Conservation (phyloP, 2,888 invertebrate genomes). For the Cantharis rustica region DNA sequence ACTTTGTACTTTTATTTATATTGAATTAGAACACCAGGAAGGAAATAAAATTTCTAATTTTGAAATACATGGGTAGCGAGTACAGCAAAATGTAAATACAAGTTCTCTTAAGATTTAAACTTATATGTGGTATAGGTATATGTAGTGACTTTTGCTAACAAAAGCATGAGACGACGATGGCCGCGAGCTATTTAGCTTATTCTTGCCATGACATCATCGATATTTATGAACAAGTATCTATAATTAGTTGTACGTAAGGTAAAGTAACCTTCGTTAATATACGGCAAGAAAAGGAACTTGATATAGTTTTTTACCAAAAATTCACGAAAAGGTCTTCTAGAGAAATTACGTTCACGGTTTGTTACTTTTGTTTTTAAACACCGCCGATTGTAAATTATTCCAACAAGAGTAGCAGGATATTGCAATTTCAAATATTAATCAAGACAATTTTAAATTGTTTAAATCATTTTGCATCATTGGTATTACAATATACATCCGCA, state of each 20-base stretch:
- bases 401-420: neutral
- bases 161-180: conserved; percentile 19
- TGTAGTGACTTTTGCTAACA: neutral
- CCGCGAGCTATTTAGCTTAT: conserved; percentile 25
- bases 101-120: neutral
- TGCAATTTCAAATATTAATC: neutral
- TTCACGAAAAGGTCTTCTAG: neutral
- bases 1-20: neutral
- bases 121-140: neutral
- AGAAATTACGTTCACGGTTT: neutral
- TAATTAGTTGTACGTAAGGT: conserved; percentile 31
- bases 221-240: conserved; percentile 32
- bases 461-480: neutral
- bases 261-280: conserved; percentile 17
- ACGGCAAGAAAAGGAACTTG: conserved; percentile 6
- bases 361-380: neutral
- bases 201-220: conserved; percentile 34
- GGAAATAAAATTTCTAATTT: neutral
- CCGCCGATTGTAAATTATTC: neutral
- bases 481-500: neutral
- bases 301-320: neutral
- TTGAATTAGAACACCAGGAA: neutral
- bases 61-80: neutral
- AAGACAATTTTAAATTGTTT: conserved; percentile 1
- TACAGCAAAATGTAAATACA: neutral